Base-by-base conservation (phyloP, 2,888 invertebrate species). In the Halictus quadricinctus region DNA sequence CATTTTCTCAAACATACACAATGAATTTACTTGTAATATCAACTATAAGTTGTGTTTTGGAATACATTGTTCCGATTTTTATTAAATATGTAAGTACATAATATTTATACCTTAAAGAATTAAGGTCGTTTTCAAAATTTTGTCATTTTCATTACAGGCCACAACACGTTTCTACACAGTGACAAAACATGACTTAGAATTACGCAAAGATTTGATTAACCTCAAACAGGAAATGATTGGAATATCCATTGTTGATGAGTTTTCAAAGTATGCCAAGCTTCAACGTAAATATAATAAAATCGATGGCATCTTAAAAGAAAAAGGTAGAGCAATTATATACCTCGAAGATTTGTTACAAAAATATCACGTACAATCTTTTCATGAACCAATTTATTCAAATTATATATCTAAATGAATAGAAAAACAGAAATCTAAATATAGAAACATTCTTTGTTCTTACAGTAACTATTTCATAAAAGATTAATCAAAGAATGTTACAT, bases 201-300 rank as follows among this genome's bases (percentile, higher is more conserved):
- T 93, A n/a, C 89, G 91, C n/a, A 84, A 81, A 10, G 91, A 93
- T 64, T 79, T 94, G 48, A 85, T 83, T 36, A 83, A 81, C 58
- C 81, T 95, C 21, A 93, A 93, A 87, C 89, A 89, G 54, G 92
- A 95, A 90, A 93, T 95, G 92, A 83, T 88, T 41, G 88, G 87
- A 29, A 92, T 94, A 80, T 94, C 94, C 15, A 94, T 95, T 89
- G 92, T 94, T 1, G 94, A 95, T 89, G 95, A 95, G 86, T 95
- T 95, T 92, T 91, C 95, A 15, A 95, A 92, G 80, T 94, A 94
- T 87, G 94, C 95, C 10, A 94, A 93, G 88, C 91, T 95, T 25
- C 94, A 94, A 86, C 89, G 95, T 80, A 94, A 91, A 85, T 93
- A 92, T 77, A 94, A 91, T 64, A 93, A 93, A 88, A 58, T 95